Conservation (phyloP, 2,888 invertebrate genomes). For the Ferrisia virgata region DNA sequence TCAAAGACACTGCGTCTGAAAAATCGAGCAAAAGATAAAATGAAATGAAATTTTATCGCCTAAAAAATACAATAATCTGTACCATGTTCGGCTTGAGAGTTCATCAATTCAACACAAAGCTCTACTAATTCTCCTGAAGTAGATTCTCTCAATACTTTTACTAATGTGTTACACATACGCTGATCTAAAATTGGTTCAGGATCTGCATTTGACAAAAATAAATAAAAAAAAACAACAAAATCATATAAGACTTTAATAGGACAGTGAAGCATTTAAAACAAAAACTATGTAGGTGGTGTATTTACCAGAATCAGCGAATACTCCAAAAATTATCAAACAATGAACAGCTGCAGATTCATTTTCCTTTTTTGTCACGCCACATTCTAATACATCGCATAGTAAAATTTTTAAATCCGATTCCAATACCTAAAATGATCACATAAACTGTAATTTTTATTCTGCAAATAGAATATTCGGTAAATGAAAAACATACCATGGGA, state of each 20-base stretch:
- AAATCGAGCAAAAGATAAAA: slow-evolving; percentile 20
- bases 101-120: slow-evolving; percentile 71
- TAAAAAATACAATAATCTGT: slow-evolving; percentile 49
- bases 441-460: slow-evolving; percentile 52
- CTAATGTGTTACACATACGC: slow-evolving; percentile 56
- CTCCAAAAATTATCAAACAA: slow-evolving; percentile 56
- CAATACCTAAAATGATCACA: slow-evolving; percentile 53
- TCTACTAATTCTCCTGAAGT: slow-evolving; percentile 70
- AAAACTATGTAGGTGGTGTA: not conserved
- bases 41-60: not conserved
- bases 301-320: slow-evolving; percentile 57
- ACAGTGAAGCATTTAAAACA: not conserved
- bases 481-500: slow-evolving; percentile 54
- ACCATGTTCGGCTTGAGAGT: slow-evolving; percentile 75
- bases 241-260: not conserved
- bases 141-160: slow-evolving; percentile 64
- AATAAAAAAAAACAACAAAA: too few species aligned
- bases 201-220: slow-evolving; percentile 34
- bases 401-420: slow-evolving; percentile 56
- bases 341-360: slow-evolving; percentile 58
- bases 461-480: slow-evolving; percentile 57
- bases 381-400: slow-evolving; percentile 56
- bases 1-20: slow-evolving; percentile 72
- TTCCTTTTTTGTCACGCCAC: slow-evolving; percentile 52
- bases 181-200: slow-evolving; percentile 49